Base-by-base conservation (phyloP, 2,113 vertebrate species). In the Glaucomys volans region DNA sequence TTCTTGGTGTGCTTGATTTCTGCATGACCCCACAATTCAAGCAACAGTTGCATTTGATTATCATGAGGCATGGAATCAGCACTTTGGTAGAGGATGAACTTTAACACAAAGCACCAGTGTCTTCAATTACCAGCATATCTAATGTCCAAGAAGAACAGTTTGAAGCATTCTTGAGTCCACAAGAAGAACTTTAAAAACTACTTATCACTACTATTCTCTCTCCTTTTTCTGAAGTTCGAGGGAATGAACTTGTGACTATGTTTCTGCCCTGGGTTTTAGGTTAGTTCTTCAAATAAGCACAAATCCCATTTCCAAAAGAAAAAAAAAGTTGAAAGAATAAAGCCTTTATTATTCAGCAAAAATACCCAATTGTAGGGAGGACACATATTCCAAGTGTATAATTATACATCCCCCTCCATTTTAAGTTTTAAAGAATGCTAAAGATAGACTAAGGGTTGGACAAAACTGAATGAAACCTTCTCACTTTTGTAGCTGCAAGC, bases 81-180 rank as follows among this genome's bases (percentile, higher is more conserved):
- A 91, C 67, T 94, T 44, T 91, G 54, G 90, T 40, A 94, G 35
- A 10, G 16, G 37, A 92, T 82, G 85, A 97, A 94, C 91, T 90
- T 47, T 5, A 20, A 67, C 94, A 98, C 95, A 98, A 97, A 97
- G 96, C 92, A 89, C 95, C 86, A 98, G 87, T 98, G 97, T 97
- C 97, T 97, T 95, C 96, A 91, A 98, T 66, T 96, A 95, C 90
- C 54, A 96, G 93, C 96, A 91, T 91, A 94, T 95, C 96, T 95
- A 91, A 97, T 89, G 92, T 93, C 95, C 82, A 42, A 71, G 50
- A 97, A 95, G 95, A 96, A 87, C 26, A 3, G 52, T 82, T 94
- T 93, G 94, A 97, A 97, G 95, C 89, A 97, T 17, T 97, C 83
- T 97, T 95, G 80, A 97, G 17, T 92, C 35, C 94, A 97, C 98